Evolutionary conservation across 2,888 invertebrate species (phyloP).

Genomic region (Cryptus armator): DNA sequence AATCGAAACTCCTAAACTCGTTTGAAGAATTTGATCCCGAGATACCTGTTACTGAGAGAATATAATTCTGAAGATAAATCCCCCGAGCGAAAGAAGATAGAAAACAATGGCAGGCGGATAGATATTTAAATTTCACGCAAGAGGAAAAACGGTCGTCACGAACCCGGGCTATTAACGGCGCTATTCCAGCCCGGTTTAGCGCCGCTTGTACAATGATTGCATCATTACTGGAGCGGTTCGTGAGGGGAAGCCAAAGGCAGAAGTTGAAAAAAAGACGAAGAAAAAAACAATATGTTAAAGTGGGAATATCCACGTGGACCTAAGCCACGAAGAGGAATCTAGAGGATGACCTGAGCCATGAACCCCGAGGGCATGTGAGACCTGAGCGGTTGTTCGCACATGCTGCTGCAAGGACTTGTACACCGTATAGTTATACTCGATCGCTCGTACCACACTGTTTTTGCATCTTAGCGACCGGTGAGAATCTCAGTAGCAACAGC

Average conservation of each 20-base stretch:
- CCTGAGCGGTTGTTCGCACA: background rate
- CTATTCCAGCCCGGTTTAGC: constrained; percentile 15
- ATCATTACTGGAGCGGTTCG: constrained; percentile 73
- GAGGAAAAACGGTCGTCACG: constrained; percentile 18
- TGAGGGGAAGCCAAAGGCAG: constrained; percentile 24
- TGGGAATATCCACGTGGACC: constrained; percentile 5
- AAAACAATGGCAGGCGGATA: constrained; percentile 14
- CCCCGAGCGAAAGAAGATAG: background rate
- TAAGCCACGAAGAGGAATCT: constrained; percentile 47
- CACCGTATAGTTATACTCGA: background rate
- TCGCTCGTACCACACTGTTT: background rate
- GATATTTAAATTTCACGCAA: constrained; percentile 23
- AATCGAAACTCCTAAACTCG: too few species aligned
- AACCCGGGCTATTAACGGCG: constrained; percentile 4
- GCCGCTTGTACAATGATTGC: constrained; percentile 66
- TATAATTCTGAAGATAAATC: background rate
- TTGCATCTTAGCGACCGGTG: constrained; percentile 8
- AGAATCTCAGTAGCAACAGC: constrained; percentile 12
- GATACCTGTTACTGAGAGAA: background rate
- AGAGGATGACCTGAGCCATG: constrained; percentile 25
- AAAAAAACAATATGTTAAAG: background rate
- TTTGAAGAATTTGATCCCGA: background rate
- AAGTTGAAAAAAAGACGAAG: constrained; percentile 4
- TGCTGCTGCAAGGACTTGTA: background rate
- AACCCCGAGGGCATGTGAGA: constrained; percentile 21